Base-by-base conservation (phyloP, 2,888 invertebrate species). In the Lycia hirtaria region DNA sequence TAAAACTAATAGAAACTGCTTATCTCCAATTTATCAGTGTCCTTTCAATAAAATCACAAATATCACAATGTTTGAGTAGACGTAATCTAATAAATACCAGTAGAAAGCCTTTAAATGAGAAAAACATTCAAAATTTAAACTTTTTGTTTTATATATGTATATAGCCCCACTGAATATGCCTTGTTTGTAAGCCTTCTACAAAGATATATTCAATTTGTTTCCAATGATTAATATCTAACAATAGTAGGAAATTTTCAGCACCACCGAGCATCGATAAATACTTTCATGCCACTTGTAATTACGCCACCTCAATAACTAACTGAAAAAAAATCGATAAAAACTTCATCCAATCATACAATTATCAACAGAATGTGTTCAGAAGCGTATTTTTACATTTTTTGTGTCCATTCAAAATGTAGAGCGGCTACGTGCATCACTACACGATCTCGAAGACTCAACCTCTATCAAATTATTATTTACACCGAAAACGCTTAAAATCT, bases 381-480 rank as follows among this genome's bases (percentile, higher is more conserved):
- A 28, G 38, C 56, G 22, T 49, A 43, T 54, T 50, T 60, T 64
- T 41, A 1, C 40, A n/a, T 59, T 61, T 64, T 62, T 64, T 64
- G 32, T 48, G 6, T 51, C 41, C 52, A 57, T 60, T 57, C 59
- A 64, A 62, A 65, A 65, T 57, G 49, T 62, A 47, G 43, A 59
- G 44, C 57, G 57, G 12, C 53, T 62, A 65, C 64, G 64, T 65
- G 64, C 54, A 47, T 49, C 55, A 38, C 55, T 30, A 56, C 64
- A 58, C 62, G 65, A 26, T 53, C 19, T 45, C 28, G 12, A 33
- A 56, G 45, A 17, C 28, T 35, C 54, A 52, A 56, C 65, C 56
- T 60, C 56, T 57, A 53, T 47, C 43, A 55, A 32, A 41, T 48
- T 35, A 40, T 55, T 53, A 61, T 60, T 45, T 28, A 9, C 35